Conservation (phyloP, 2,797 vertebrate genomes). For the Chaenodraco wilsoni region DNA sequence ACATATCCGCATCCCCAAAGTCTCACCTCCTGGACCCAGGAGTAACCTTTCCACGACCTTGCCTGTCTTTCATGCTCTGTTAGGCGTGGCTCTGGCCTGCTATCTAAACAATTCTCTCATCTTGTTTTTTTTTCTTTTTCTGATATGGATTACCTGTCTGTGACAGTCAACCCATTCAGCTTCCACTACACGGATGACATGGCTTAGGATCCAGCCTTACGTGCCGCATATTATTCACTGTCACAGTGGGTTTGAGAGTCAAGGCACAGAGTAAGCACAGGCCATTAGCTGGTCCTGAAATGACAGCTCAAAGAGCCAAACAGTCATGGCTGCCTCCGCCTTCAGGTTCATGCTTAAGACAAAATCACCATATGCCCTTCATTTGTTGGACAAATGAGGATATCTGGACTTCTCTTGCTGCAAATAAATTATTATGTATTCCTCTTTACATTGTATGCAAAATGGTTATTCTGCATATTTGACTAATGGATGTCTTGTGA, state of each 20-base stretch:
- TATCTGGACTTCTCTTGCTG: constrained; percentile 31
- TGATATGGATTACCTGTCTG: constrained; percentile 64
- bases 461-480: constrained; percentile 64
- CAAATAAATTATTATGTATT: constrained; percentile 65
- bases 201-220: constrained; percentile 45
- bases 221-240: constrained; percentile 61
- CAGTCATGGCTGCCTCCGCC: constrained; percentile 44
- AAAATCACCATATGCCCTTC: constrained; percentile 65
- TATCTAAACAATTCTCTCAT: constrained; percentile 62
- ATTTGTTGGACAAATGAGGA: constrained; percentile 50
- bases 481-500: constrained; percentile 70
- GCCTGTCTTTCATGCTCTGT: constrained; percentile 68
- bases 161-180: constrained; percentile 43
- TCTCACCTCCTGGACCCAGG: constrained; percentile 72
- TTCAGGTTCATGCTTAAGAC: constrained; percentile 42
- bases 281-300: constrained; percentile 62
- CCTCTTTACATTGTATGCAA: constrained; percentile 58
- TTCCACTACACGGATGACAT: constrained; percentile 63
- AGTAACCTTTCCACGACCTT: constrained; percentile 67
- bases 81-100: constrained; percentile 45
- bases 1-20: constrained; percentile 68
- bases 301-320: constrained; percentile 63
- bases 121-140: constrained; percentile 35
- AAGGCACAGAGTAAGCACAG: constrained; percentile 64
- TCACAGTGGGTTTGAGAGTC: constrained; percentile 65